Conservation (phyloP, 2,888 invertebrate species). For the Portevinia maculata region DNA sequence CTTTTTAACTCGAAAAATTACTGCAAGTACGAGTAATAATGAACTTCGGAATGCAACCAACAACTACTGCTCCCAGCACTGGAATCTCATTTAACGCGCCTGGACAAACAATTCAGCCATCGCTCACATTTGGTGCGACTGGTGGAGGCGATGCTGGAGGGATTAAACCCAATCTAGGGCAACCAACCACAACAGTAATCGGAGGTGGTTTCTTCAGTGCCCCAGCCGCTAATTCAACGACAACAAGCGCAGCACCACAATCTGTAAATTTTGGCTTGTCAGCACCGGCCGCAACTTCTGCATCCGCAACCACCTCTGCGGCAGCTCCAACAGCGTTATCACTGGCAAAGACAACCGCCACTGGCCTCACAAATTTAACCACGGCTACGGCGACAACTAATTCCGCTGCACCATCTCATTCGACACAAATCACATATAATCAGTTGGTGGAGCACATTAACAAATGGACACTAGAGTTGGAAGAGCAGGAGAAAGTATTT, state of each 20-base stretch:
- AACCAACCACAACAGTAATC: constrained; percentile 47
- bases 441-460: constrained; percentile 96
- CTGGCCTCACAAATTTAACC: constrained; percentile 78
- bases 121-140: constrained; percentile 68
- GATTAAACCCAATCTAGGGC: constrained; percentile 58
- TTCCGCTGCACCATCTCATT: constrained; percentile 81
- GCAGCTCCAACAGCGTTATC: constrained; percentile 46
- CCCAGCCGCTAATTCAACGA: constrained; percentile 57
- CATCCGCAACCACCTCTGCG: constrained; percentile 38
- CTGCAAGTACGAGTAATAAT: constrained; percentile 18
- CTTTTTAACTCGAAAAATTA: background rate
- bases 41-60: constrained; percentile 76
- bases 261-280: constrained; percentile 64
- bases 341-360: constrained; percentile 47
- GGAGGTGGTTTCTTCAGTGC: constrained; percentile 65
- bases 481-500: constrained; percentile 96
- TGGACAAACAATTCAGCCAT: constrained; percentile 37
- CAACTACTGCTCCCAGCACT: constrained; percentile 76
- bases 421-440: constrained; percentile 88
- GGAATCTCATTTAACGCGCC: constrained; percentile 43
- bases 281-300: constrained; percentile 21
- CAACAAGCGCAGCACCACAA: constrained; percentile 56
- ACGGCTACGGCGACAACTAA: constrained; percentile 79
- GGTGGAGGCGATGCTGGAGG: constrained; percentile 79
- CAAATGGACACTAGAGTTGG: constrained; percentile 96